Evolutionary conservation across 2,888 invertebrate species (phyloP).

Genomic region (Dasypogon diadema): DNA sequence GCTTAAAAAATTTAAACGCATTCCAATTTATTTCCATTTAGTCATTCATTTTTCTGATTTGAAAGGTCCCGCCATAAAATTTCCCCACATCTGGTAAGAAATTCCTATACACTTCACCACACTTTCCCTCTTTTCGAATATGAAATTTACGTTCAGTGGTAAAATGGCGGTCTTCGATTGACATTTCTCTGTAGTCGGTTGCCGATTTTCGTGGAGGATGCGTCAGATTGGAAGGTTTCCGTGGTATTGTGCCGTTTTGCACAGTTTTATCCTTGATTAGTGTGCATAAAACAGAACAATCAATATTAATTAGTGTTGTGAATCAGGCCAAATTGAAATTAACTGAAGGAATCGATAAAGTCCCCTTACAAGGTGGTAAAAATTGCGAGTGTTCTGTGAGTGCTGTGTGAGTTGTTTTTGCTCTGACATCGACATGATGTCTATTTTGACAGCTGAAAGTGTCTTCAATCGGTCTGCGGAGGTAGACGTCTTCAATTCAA

Average conservation of each 20-base stretch:
- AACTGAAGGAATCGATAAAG: not conserved
- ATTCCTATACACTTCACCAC: not conserved
- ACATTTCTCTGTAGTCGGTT: slow-evolving; percentile 54
- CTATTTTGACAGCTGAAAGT: slow-evolving; percentile 17
- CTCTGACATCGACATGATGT: not conserved
- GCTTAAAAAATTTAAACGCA: no score
- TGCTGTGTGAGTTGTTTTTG: slow-evolving; percentile 32
- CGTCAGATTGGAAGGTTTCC: slow-evolving; percentile 6
- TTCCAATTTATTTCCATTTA: no score
- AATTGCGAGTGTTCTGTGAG: slow-evolving; percentile 8
- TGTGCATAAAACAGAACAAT: slow-evolving; percentile 6
- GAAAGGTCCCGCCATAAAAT: slow-evolving; percentile 2
- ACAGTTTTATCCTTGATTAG: not conserved
- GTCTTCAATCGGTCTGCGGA: not conserved
- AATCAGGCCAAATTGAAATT: not conserved
- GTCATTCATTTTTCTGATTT: no score
- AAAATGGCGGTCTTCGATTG: slow-evolving; percentile 49
- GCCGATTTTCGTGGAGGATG: slow-evolving; percentile 44
- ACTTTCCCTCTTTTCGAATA: not conserved
- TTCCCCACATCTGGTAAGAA: not conserved
- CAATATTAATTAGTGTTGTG: slow-evolving; percentile 23
- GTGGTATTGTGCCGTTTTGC: slow-evolving; percentile 16
- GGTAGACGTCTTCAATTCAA: slow-evolving; percentile 12
- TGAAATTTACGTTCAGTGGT: slow-evolving; percentile 51
- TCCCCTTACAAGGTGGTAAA: not conserved